These are phyloP conservation scores for Cylindroiulus punctatus DNA, from an alignment of 2,888 invertebrate species.

Conservation along the genomic window DNA sequence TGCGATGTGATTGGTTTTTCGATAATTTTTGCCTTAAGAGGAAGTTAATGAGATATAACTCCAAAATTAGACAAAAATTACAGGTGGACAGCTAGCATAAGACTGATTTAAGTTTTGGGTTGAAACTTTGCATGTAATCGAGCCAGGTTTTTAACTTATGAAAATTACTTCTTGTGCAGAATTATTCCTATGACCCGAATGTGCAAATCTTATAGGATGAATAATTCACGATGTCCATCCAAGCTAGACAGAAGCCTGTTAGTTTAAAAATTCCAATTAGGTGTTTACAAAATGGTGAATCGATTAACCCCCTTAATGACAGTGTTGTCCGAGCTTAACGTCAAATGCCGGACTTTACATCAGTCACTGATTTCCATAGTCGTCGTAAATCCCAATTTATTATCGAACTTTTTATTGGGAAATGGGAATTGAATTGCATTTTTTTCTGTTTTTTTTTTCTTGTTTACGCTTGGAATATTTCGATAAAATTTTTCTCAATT, in stretches of 20 bases:
- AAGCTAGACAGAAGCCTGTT: neutral
- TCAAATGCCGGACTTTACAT: neutral
- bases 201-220: neutral
- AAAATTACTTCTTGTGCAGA: neutral
- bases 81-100: no score
- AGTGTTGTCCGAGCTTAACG: neutral
- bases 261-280: neutral
- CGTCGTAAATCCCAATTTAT: neutral
- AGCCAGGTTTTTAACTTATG: neutral
- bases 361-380: neutral
- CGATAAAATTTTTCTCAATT: neutral
- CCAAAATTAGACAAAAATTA: no score
- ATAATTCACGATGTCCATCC: neutral
- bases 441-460: neutral
- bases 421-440: neutral
- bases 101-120: no score
- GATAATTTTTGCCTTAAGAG: no score
- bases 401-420: neutral
- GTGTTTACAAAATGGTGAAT: neutral
- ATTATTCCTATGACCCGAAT: neutral
- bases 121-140: no score
- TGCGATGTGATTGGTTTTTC: no score
- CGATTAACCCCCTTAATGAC: neutral
- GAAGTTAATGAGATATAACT: no score
- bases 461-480: neutral